phyloP scores from a whole-genome alignment of 2,797 vertebrate species.

The Spheniscus humboldti region DNA sequence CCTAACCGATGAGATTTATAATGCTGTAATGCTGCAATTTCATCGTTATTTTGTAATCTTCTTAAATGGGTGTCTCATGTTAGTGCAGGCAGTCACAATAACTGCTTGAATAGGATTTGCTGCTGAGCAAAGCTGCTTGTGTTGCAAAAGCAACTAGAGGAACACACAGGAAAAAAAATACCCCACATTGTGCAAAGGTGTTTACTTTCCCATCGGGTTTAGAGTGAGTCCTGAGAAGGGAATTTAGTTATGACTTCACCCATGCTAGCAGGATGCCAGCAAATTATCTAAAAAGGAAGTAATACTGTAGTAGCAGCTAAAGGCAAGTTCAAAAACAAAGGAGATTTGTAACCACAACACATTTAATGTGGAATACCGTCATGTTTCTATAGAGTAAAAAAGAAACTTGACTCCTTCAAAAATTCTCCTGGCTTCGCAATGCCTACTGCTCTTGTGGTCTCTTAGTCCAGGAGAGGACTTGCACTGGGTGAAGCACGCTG shows the following conservation, averaged over 20 bases:
- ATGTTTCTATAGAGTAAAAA: background rate
- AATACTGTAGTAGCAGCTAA: background rate
- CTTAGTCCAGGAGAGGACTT: background rate
- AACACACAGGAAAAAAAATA: background rate
- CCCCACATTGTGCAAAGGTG: background rate
- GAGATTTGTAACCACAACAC: background rate
- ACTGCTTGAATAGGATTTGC: conserved; percentile 45
- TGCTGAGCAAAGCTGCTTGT: conserved; percentile 40
- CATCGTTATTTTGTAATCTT: conserved; percentile 66
- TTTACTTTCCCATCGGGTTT: conserved; percentile 16
- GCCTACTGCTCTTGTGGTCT: rapidly evolving
- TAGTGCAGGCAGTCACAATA: conserved; percentile 51
- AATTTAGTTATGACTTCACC: conserved; percentile 12
- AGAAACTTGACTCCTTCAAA: background rate
- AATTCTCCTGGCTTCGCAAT: rapidly evolving
- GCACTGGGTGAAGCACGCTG: rapidly evolving
- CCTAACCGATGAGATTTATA: conserved; percentile 21
- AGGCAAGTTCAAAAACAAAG: background rate
- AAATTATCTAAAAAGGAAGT: conserved; percentile 4
- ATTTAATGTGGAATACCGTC: background rate
- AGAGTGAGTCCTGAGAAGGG: background rate
- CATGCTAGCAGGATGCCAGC: background rate
- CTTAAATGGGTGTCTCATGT: conserved; percentile 53
- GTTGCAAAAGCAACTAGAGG: conserved; percentile 42
- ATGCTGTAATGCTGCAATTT: conserved; percentile 44